Evolutionary conservation across 2,797 vertebrate genomes (phyloP).

Genomic region (Antrozous pallidus): DNA sequence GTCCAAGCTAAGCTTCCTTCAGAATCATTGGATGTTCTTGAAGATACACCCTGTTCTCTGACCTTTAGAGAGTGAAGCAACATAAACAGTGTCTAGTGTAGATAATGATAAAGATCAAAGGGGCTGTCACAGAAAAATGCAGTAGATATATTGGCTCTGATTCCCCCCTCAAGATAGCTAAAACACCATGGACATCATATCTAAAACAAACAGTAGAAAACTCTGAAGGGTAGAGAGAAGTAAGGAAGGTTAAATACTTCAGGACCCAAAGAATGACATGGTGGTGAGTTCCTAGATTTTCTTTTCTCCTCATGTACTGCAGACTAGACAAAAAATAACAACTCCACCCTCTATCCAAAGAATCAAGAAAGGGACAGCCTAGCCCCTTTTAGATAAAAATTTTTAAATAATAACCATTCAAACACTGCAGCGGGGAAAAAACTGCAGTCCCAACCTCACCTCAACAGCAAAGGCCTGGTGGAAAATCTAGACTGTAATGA

Average conservation of each 20-base stretch:
- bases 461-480: not conserved
- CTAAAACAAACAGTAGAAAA: not conserved
- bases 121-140: not conserved
- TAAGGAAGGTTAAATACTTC: not conserved
- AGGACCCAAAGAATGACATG: not conserved
- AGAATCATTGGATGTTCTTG: not conserved
- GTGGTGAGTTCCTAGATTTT: not conserved
- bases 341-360: not conserved
- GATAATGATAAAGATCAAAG: not conserved
- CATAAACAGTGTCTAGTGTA: not conserved
- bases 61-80: constrained; percentile 8
- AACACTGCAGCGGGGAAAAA: not conserved
- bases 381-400: not conserved
- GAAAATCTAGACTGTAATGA: not conserved
- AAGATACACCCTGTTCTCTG: not conserved
- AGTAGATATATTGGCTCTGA: not conserved
- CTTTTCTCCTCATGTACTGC: not conserved
- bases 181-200: not conserved
- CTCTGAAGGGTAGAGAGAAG: not conserved
- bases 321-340: not conserved
- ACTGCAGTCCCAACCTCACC: not conserved
- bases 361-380: not conserved
- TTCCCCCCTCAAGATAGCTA: not conserved
- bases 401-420: not conserved
- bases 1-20: not conserved